A percentile compares a stretch with the other conserved stretches of the same genome.
Conservation (phyloP, 2,113 vertebrate genomes). For the Rattus norvegicus region GRCr8 NC_086036.1:72464501-72465000, state of each 20-base stretch:
- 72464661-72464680: neutral
- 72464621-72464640: neutral
- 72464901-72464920: neutral
- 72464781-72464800: neutral
- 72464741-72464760: neutral
- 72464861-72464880: neutral
- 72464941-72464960: neutral
- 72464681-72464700: neutral
- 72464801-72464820: neutral
- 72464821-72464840: neutral
- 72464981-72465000: neutral
- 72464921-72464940: neutral
- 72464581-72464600: neutral
- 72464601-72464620: neutral
- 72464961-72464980: neutral
- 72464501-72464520: neutral
- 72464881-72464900: neutral
- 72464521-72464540: neutral
- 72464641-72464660: neutral
- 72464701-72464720: neutral
- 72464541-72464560: neutral
- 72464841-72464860: neutral
- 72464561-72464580: neutral
- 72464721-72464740: neutral
- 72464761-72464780: neutral